Percentiles rank a stretch among this genome's conserved stretches.
Conservation (phyloP, 2,888 invertebrate species). For the Eucera pruinosa region DNA sequence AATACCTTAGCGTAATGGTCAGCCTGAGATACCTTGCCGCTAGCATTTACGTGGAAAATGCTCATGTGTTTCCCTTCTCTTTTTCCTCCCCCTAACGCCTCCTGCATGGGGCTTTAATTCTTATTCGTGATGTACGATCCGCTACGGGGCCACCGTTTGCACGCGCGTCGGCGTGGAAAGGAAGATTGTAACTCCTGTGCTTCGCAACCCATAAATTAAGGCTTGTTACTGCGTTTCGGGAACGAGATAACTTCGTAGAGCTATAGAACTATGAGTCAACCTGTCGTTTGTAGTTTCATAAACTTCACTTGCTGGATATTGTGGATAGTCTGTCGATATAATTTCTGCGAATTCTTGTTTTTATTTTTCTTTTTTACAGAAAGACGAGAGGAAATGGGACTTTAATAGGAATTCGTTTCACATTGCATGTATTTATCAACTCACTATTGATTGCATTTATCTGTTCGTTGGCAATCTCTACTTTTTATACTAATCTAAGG, state of each 20-base stretch:
- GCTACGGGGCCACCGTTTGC: neutral
- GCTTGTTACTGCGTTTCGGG: neutral
- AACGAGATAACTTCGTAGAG: neutral
- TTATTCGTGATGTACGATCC: constrained; percentile 30
- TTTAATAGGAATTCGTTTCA: too few relatives aligned
- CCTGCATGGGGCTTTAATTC: constrained; percentile 6
- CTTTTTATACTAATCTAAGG: too few relatives aligned
- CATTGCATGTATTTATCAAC: too few relatives aligned
- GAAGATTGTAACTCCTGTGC: neutral
- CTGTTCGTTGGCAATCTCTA: too few relatives aligned
- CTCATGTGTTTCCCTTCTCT: neutral
- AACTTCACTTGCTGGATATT: too few relatives aligned
- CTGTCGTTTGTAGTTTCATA: constrained; percentile 4
- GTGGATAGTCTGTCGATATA: too few relatives aligned
- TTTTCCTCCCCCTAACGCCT: neutral
- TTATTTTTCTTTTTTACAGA: too few relatives aligned
- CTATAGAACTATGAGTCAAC: neutral
- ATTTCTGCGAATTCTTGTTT: too few relatives aligned
- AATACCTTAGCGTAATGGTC: constrained; percentile 50
- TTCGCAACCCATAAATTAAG: constrained; percentile 2
- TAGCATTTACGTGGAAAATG: neutral
- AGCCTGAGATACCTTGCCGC: constrained; percentile 27
- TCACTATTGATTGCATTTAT: too few relatives aligned
- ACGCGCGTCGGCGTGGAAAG: neutral
- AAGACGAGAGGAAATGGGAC: too few relatives aligned